Evolutionary conservation across 2,113 vertebrate genomes (phyloP).

Genomic region (mouse (Mus musculus)): DNA sequence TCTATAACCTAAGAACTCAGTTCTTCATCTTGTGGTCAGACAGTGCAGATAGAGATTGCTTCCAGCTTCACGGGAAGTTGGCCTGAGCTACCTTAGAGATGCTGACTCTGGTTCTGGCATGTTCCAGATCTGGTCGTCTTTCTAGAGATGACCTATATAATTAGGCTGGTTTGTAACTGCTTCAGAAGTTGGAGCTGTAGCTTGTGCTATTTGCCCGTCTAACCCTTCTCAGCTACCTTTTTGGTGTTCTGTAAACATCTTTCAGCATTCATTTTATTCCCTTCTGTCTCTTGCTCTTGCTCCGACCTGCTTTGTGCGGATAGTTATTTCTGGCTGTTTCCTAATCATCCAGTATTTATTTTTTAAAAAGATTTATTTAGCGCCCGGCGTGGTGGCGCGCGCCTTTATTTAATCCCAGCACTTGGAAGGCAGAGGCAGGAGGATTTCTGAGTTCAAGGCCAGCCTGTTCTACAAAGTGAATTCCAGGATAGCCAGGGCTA

Average conservation of each 20-base stretch:
- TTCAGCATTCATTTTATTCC: neutral
- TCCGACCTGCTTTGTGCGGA: neutral
- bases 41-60: conserved; percentile 43
- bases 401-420: too few species aligned
- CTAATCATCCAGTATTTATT: neutral
- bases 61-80: conserved; percentile 40
- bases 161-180: conserved; percentile 51
- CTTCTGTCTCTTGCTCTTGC: neutral
- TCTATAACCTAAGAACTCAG: conserved; percentile 45
- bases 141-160: conserved; percentile 77
- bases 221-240: conserved; percentile 31
- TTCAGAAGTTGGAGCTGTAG: conserved; percentile 22
- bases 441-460: too few species aligned
- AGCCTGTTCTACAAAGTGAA: too few species aligned
- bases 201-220: conserved; percentile 31
- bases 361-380: too few species aligned
- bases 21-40: neutral
- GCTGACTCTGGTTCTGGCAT: conserved; percentile 59
- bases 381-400: too few species aligned
- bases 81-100: conserved; percentile 27
- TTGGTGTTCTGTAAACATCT: conserved; percentile 22
- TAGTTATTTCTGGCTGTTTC: neutral
- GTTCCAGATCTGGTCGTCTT: conserved; percentile 70
- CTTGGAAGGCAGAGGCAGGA: too few species aligned
- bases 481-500: too few species aligned